phyloP scores from a whole-genome alignment of 23 tunicate species.

The Trididemnum miniatum region DNA sequence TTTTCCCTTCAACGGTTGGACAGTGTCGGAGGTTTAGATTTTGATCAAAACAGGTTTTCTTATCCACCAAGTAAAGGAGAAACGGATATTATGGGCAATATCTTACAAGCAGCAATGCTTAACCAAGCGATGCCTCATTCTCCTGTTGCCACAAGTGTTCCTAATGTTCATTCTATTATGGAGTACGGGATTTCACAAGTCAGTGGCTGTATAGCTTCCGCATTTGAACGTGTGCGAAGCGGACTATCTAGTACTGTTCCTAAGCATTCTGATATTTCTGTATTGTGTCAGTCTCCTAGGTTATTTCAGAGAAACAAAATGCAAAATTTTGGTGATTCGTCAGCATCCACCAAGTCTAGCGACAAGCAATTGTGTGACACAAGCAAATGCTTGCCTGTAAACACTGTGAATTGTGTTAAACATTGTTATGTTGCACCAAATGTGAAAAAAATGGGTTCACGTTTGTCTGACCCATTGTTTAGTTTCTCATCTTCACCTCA shows the following conservation, averaged over 20 bases:
- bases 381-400: neutral
- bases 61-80: conserved; percentile 13
- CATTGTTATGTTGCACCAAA: neutral
- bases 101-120: neutral
- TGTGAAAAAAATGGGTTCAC: neutral
- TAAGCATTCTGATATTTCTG: neutral
- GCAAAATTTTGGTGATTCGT: neutral
- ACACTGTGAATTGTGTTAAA: neutral
- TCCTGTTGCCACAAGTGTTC: neutral
- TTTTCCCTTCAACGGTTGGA: conserved; percentile 19
- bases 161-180: neutral
- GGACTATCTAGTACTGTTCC: neutral
- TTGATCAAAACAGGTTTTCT: conserved; percentile 6
- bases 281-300: neutral
- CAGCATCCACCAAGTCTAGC: neutral
- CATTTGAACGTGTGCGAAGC: neutral
- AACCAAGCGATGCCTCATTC: neutral
- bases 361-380: neutral
- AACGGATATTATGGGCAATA: neutral
- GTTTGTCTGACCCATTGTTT: neutral
- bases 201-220: neutral
- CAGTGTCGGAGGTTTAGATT: conserved; percentile 19
- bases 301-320: neutral
- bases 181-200: neutral
- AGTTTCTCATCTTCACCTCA: too few relatives aligned